Conservation (phyloP, 2,888 invertebrate species). For the Cremastinae sp. region DNA sequence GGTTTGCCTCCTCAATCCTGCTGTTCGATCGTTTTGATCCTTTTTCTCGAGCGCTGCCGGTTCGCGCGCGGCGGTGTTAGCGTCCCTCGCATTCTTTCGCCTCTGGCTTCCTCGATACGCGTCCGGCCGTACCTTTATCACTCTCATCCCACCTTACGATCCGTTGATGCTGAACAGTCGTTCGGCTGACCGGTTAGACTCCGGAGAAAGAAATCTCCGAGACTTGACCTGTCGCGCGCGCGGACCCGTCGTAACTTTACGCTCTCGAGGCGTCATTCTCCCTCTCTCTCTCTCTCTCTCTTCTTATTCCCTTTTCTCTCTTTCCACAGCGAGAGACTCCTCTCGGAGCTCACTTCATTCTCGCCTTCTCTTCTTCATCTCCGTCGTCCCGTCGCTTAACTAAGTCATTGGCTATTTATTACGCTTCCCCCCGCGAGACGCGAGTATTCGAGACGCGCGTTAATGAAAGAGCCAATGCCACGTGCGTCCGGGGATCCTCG, state of each 20-base stretch:
- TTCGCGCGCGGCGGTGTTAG: constrained; percentile 47
- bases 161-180: constrained; percentile 30
- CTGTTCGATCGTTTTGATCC: constrained; percentile 52
- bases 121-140: constrained; percentile 57
- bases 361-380: constrained; percentile 42
- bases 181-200: constrained; percentile 48
- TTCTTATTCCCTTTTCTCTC: constrained; percentile 6
- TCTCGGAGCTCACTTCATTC: constrained; percentile 43
- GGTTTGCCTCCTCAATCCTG: too few relatives aligned
- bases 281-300: constrained; percentile 15
- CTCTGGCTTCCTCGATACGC: constrained; percentile 61
- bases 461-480: constrained; percentile 71
- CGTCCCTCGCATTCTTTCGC: constrained; percentile 52
- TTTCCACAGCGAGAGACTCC: constrained; percentile 33
- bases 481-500: constrained; percentile 51
- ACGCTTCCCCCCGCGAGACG: constrained; percentile 66
- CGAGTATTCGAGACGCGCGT: constrained; percentile 64
- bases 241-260: constrained; percentile 66
- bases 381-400: constrained; percentile 66
- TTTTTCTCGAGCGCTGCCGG: constrained; percentile 42
- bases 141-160: constrained; percentile 37
- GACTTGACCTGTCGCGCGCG: constrained; percentile 62
- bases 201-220: constrained; percentile 34
- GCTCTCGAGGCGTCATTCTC: constrained; percentile 55
- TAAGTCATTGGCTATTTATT: constrained; percentile 77